These are phyloP conservation scores for Timandra comae DNA, from an alignment of 2,888 invertebrate species.

Conservation along the genomic window DNA sequence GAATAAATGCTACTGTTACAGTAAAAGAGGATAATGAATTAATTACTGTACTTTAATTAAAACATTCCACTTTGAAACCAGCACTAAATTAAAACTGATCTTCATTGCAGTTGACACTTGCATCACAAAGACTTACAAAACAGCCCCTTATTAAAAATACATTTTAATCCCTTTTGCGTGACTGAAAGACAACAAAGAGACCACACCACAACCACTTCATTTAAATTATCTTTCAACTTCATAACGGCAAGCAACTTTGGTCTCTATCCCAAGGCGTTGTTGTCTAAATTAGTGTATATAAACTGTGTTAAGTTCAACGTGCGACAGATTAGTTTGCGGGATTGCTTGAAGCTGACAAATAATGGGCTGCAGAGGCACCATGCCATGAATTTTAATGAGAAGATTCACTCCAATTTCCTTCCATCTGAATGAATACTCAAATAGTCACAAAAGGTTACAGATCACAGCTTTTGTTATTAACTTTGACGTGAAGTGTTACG, in stretches of 20 bases:
- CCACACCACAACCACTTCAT: constrained; percentile 20
- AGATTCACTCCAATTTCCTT: constrained; percentile 42
- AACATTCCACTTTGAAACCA: not conserved
- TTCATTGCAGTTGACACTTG: not conserved
- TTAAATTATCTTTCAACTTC: constrained; percentile 21
- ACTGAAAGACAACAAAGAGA: constrained; percentile 10
- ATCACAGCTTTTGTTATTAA: constrained; percentile 32
- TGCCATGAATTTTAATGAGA: constrained; percentile 48
- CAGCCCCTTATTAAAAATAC: constrained; percentile 11
- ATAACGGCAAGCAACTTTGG: constrained; percentile 11
- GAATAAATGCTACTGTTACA: too few relatives aligned
- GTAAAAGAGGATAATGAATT: too few relatives aligned
- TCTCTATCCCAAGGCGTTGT: constrained; percentile 9
- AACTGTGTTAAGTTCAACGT: constrained; percentile 15
- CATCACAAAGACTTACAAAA: not conserved
- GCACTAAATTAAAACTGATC: constrained; percentile 8
- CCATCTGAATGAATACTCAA: constrained; percentile 39
- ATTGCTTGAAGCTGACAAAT: constrained; percentile 37
- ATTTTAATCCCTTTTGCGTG: constrained; percentile 17
- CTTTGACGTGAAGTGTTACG: too few relatives aligned
- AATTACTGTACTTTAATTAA: too few relatives aligned
- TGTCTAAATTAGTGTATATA: constrained; percentile 12
- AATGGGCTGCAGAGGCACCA: constrained; percentile 39
- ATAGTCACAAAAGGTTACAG: constrained; percentile 41
- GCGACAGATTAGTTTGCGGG: constrained; percentile 25